These are phyloP conservation scores for Caenorhabditis becei DNA, from an alignment of 2,888 invertebrate genomes.

Conservation along the genomic window DNA sequence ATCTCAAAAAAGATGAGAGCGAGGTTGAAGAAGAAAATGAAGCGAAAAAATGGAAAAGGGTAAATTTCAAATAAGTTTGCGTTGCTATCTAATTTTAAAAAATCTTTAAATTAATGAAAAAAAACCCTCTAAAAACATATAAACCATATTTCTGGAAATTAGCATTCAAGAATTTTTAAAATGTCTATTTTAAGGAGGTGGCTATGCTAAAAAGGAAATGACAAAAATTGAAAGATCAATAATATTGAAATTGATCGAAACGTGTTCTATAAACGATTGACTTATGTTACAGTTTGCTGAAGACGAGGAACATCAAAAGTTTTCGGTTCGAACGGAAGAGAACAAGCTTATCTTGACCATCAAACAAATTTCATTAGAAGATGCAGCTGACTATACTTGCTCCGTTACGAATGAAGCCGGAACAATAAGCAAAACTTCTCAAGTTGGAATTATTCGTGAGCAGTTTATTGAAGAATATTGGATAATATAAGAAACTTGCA, in stretches of 20 bases:
- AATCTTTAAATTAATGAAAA: too few species aligned
- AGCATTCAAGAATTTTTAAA: too few species aligned
- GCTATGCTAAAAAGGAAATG: too few species aligned
- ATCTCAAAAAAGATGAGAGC: background rate
- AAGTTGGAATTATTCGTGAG: slow-evolving; percentile 71
- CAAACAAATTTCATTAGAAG: slow-evolving; percentile 65
- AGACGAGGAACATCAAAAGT: slow-evolving; percentile 50
- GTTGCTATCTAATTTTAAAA: too few species aligned
- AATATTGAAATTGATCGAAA: too few species aligned
- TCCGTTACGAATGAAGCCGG: slow-evolving; percentile 75
- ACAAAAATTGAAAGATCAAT: too few species aligned
- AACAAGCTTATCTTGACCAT: slow-evolving; percentile 69
- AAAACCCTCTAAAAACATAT: too few species aligned
- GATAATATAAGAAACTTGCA: slow-evolving; percentile 23
- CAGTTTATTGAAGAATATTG: slow-evolving; percentile 7
- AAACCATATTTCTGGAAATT: too few species aligned
- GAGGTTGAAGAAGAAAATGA: slow-evolving; percentile 51
- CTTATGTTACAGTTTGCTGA: slow-evolving; percentile 62
- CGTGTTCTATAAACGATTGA: too few species aligned
- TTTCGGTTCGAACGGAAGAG: slow-evolving; percentile 58
- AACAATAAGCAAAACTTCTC: slow-evolving; percentile 57
- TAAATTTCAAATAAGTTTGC: slow-evolving; percentile 23
- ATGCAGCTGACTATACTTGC: slow-evolving; percentile 74
- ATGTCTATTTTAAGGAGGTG: too few species aligned
- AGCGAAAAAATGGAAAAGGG: slow-evolving; percentile 65